A percentile compares a stretch with the other conserved stretches of the same genome.
Evolutionary conservation across 2,888 invertebrate genomes (phyloP).

Genomic region (Bedellia somnulentella): DNA sequence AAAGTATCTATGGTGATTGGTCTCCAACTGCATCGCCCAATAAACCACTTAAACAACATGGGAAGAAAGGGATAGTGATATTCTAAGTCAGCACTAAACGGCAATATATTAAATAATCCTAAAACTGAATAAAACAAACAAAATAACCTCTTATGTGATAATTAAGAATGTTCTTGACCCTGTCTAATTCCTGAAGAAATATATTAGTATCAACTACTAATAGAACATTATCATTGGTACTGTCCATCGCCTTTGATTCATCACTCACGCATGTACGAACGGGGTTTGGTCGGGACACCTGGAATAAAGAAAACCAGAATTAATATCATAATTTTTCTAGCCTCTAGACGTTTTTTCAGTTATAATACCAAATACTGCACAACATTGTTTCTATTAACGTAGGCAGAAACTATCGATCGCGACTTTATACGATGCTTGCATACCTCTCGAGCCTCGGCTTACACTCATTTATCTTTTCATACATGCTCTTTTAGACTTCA

Average conservation of each 20-base stretch:
- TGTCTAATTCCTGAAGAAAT: conserved; percentile 46
- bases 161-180: conserved; percentile 39
- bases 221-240: conserved; percentile 23
- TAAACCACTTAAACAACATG: no score
- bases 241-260: conserved; percentile 13
- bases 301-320: conserved; percentile 11
- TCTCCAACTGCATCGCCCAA: no score
- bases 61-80: no score
- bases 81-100: no score
- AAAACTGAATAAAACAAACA: no score
- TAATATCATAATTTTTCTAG: neutral
- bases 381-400: neutral
- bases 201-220: conserved; percentile 53
- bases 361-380: neutral
- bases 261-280: neutral
- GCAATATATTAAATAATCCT: no score
- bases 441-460: no score
- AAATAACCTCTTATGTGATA: conserved; percentile 52
- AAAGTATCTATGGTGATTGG: no score
- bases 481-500: no score
- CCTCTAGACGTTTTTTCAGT: neutral
- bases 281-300: conserved; percentile 14
- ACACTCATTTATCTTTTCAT: no score
- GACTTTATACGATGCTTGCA: no score
- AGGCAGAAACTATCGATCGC: no score